Base-by-base conservation (phyloP, 2,888 invertebrate genomes). In the Pelosia muscerda region DNA sequence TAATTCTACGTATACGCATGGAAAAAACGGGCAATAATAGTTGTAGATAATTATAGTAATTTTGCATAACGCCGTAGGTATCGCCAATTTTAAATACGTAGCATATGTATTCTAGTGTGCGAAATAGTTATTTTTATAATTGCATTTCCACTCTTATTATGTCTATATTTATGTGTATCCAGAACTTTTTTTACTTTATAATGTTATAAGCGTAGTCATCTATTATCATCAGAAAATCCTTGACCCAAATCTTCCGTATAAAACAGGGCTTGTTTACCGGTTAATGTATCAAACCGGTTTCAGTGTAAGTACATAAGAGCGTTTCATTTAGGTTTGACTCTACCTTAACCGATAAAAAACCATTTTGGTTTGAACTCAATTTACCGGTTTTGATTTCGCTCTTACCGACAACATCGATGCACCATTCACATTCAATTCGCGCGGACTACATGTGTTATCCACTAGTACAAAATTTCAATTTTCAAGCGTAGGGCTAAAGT, bases 41-140 rank as follows among this genome's bases (percentile, higher is more conserved):
- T 54, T 55, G 57, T 53, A 62, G 28, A 57, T 63, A 74, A 74
- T 74, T 68, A 65, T 65, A 26, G 65, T 58, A 63, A 68, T 68
- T 70, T 68, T n/a, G 34, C 55, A 25, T 59, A 62, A 58, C 22
- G 15, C 63, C 26, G 61, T 49, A 49, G 49, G 49, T 23, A 65
- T 15, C 60, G 38, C 38, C 10, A 64, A 64, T 64, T 56, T 57
- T 42, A 42, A 38, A 63, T 23, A 63, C 55, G 38, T 22, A 49
- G 19, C 19, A 23, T 59, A 59, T 59, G n/a, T n/a, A n/a, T 54
- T 2, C n/a, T 49, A n/a, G 49, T 49, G 8, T n/a, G n/a, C n/a
- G 49, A 49, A 49, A 49, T 49, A 49, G n/a, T n/a, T 49, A 49
- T 8, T 49, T n/a, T n/a, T 49, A 49, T 49, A n/a, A 49, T 19